Evolutionary conservation across 2,113 vertebrate species (phyloP), one percentile per base, ranked within the genome.

Genomic region (Edolisoma coerulescens): DNA sequence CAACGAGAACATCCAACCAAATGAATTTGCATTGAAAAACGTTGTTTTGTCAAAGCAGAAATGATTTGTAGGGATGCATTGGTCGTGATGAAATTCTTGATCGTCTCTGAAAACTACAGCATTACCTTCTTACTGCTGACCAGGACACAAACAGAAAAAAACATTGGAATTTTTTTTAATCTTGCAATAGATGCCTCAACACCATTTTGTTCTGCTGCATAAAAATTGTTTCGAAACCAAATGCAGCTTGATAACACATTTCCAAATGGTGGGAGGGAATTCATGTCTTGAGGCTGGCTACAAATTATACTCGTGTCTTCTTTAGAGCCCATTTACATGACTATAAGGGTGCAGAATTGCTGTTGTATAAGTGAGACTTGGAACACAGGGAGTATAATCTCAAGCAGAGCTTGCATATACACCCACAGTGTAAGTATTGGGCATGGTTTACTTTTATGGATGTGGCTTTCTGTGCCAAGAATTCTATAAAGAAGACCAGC

Each of bases 281-380:
- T 83, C 3, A 20, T 44, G 32, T 83, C 92, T 57, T 10, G 32
- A 79, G 42, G 26, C n/a, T 88, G 81, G 88, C 79, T 93, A 94
- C 59, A 92, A 88, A 95, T 93, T 69, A 83, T 14, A 49, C 41
- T 75, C 0, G 0, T 64, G 32, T 49, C 95, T 83, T 84, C 83
- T 94, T 93, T 83, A 92, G 73, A 90, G 42, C 32, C 88, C 85
- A 79, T 92, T 95, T 92, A 77, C 19, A 2, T 65, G 70, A 69
- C 59, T 87, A 33, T n/a, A 45, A 87, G 59, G n/a, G 54, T 83
- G 11, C 87, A 63, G 71, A 94, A 84, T 49, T 89, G 69, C 90
- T 87, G 65, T 30, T 82, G 39, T 33, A 44, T 65, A 96, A 90
- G 84, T 74, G 76, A 63, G 28, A 74, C 76, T 88, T 65, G 41